Evolutionary conservation across 2,888 invertebrate genomes (phyloP), one percentile per base, ranked within the genome.

Genomic region (Drosophila yooni): DNA sequence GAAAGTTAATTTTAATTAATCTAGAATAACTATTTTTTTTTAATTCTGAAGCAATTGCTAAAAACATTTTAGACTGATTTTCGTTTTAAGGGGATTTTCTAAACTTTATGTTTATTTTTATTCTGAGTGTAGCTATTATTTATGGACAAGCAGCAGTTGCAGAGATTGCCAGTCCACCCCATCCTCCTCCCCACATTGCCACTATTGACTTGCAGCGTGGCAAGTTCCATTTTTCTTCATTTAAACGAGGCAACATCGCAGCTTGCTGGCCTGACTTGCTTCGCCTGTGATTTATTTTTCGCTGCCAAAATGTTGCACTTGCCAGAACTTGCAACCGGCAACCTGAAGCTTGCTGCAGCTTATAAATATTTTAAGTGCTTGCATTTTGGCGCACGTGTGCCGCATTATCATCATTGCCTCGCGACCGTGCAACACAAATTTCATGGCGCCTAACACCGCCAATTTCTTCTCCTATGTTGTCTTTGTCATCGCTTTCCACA

Each of bases 351-450:
- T 65, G 72, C 73, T 67, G 70, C 63, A 78, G 76, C 88, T 88
- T 86, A 89, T 87, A 86, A 89, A 87, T 87, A 87, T 88, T 87
- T 85, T 82, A 88, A 90, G 88, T 86, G 76, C 83, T 74, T 86
- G 90, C 88, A 87, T 85, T 87, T 89, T 88, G 66, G 66, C 85
- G 83, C 90, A 87, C 90, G 88, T 87, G 88, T 88, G 89, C 74
- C 66, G 79, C 90, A 88, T 88, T 88, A 80, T 89, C 82, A 80
- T 84, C 88, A 85, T 73, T 72, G 76, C 29, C 46, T 27, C 36
- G n/a, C 29, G n/a, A 31, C 48, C 33, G 27, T 51, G 48, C 58
- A 29, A 60, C 72, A 75, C 72, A 58, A 74, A 79, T 72, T 76
- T 71, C 62, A 73, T 46, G 69, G 46, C 48, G 34, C 38, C 13